A percentile compares a stretch with the other conserved stretches of the same genome.
Evolutionary conservation across 2,888 invertebrate species (phyloP).

Genomic region (Maniola hyperantus): DNA sequence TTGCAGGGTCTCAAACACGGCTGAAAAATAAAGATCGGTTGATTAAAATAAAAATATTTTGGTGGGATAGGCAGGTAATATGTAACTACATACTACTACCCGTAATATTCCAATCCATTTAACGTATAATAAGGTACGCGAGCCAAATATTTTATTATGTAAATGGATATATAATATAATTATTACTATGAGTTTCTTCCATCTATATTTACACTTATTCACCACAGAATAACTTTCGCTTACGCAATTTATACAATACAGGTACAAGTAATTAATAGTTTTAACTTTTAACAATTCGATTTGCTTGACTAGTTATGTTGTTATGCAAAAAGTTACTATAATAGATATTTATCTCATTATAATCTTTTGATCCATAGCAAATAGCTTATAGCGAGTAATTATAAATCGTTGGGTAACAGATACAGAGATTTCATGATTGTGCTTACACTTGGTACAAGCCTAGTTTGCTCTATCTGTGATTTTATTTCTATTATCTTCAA

Average conservation of each 20-base stretch:
- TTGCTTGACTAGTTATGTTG: not conserved
- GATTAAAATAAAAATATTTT: no score
- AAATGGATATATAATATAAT: no score
- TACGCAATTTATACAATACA: not conserved
- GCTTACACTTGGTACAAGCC: not conserved
- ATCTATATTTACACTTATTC: no score
- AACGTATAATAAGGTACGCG: no score
- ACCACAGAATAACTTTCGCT: not conserved
- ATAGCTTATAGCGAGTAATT: not conserved
- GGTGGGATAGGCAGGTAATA: no score
- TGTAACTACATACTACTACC: no score
- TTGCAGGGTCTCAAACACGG: no score
- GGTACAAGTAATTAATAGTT: not conserved
- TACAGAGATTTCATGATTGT: not conserved
- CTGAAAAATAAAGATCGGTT: no score
- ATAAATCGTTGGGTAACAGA: not conserved
- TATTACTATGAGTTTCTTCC: no score
- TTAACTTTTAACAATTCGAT: constrained; percentile 2
- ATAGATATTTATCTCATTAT: not conserved
- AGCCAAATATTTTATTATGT: no score
- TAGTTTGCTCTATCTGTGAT: not conserved
- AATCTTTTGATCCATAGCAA: not conserved
- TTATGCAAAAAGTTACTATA: not conserved
- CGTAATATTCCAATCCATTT: no score
- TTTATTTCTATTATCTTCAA: not conserved